A percentile compares a stretch with the other conserved stretches of the same genome.
These are phyloP conservation scores for Rhagophthalmus giganteus DNA, from an alignment of 2,888 invertebrate species.

Conservation along the genomic window DNA sequence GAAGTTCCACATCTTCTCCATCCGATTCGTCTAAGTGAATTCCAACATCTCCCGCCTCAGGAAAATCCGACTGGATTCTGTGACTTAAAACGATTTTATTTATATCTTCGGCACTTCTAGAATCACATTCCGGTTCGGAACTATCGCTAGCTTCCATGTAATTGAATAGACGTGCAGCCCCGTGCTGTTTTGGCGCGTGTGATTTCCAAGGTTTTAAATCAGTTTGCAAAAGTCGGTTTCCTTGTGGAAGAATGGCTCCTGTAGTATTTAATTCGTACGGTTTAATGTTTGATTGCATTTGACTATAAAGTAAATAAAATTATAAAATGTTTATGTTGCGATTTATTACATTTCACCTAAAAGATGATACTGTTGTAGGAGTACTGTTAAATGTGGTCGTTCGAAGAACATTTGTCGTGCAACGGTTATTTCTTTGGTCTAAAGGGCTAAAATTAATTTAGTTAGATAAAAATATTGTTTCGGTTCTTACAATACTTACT, in stretches of 20 bases:
- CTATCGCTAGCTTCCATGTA: constrained; percentile 76
- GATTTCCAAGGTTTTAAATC: constrained; percentile 47
- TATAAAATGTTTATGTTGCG: too few relatives aligned
- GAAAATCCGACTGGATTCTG: constrained; percentile 62
- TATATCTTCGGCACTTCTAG: constrained; percentile 53
- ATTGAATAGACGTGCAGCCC: constrained; percentile 71
- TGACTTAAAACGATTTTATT: constrained; percentile 48
- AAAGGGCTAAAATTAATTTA: constrained; percentile 58
- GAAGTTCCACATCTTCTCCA: constrained; percentile 54
- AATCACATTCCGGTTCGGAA: constrained; percentile 62
- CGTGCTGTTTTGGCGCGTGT: constrained; percentile 57
- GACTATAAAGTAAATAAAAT: too few relatives aligned
- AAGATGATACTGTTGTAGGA: constrained; percentile 4
- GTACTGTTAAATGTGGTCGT: constrained; percentile 45
- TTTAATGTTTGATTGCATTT: constrained; percentile 38
- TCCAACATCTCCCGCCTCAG: constrained; percentile 64
- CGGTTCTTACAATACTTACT: constrained; percentile 60
- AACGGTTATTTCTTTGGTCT: constrained; percentile 64
- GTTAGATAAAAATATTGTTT: constrained; percentile 1
- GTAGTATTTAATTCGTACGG: constrained; percentile 46
- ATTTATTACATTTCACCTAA: too few relatives aligned
- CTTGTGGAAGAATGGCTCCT: constrained; percentile 50
- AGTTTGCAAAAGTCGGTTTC: constrained; percentile 48
- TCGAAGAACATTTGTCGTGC: constrained; percentile 57
- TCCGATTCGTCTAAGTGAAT: constrained; percentile 50